Conservation (phyloP, 2,888 invertebrate species). For the Chorisops tibialis region DNA sequence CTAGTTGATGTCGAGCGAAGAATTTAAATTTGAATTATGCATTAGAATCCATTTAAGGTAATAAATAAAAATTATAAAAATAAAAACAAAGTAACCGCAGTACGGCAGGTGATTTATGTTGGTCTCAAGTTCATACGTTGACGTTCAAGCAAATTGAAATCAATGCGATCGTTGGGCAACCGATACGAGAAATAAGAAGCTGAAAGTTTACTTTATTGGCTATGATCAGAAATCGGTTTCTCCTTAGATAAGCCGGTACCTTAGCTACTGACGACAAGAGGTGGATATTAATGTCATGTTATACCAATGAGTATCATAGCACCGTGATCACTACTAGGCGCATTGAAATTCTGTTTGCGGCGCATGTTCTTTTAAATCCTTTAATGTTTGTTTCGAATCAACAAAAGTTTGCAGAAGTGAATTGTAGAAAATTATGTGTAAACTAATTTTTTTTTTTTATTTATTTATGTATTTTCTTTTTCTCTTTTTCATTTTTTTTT, state of each 20-base stretch:
- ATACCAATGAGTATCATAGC: constrained; percentile 12
- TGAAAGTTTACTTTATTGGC: constrained; percentile 12
- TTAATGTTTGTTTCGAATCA: too few relatives aligned
- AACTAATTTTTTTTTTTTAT: too few relatives aligned
- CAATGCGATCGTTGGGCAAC: constrained; percentile 14
- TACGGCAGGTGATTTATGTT: constrained; percentile 31
- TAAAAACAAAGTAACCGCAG: constrained; percentile 18
- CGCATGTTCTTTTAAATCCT: neutral
- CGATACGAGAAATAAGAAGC: constrained; percentile 5
- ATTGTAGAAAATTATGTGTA: too few relatives aligned
- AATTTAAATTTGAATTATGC: constrained; percentile 3
- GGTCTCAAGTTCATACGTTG: constrained; percentile 32
- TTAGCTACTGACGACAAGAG: constrained; percentile 13
- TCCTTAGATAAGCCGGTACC: constrained; percentile 7
- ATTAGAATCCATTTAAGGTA: constrained; percentile 10
- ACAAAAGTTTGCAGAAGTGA: too few relatives aligned
- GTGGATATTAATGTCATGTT: constrained; percentile 25
- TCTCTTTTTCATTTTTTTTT: too few relatives aligned
- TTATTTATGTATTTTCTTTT: too few relatives aligned
- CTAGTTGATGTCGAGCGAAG: too few relatives aligned
- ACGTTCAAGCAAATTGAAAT: constrained; percentile 28
- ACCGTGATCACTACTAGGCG: neutral
- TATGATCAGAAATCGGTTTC: constrained; percentile 8
- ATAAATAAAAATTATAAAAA: constrained; percentile 15
- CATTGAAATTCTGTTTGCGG: constrained; percentile 4